Evolutionary conservation across 2,888 invertebrate species (phyloP).

Genomic region (Mystacides longicornis): DNA sequence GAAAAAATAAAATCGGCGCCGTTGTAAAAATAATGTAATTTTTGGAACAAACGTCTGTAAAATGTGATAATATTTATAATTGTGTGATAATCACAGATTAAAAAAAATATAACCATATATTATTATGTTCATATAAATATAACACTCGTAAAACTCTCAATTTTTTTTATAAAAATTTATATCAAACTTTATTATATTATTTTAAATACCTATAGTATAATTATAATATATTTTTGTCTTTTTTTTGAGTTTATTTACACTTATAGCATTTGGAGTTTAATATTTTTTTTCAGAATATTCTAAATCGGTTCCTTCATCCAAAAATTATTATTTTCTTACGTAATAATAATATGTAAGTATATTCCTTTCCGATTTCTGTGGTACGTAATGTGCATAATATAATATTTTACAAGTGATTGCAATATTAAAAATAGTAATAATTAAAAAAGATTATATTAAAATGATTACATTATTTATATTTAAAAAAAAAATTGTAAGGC

Average conservation of each 20-base stretch:
- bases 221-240: too few species aligned
- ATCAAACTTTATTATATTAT: not conserved
- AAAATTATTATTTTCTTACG: too few species aligned
- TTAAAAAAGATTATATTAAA: not conserved
- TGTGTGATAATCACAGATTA: not conserved
- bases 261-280: too few species aligned
- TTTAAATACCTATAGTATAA: not conserved
- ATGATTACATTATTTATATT: not conserved
- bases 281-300: not conserved
- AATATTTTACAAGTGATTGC: not conserved
- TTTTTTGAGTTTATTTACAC: too few species aligned
- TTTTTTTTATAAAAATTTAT: not conserved
- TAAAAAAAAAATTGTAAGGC: constrained; percentile 14
- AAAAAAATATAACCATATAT: not conserved
- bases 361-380: not conserved
- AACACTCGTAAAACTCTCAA: not conserved
- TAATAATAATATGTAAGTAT: not conserved
- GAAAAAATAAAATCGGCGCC: not conserved
- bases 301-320: not conserved
- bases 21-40: too few species aligned
- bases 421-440: not conserved
- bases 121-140: not conserved
- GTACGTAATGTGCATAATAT: not conserved
- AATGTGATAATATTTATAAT: not conserved
- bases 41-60: too few species aligned